Evolutionary conservation across 1,140 invertebrate genomes (phyloP).

Genomic region (Cyphomyrmex costatus): DNA sequence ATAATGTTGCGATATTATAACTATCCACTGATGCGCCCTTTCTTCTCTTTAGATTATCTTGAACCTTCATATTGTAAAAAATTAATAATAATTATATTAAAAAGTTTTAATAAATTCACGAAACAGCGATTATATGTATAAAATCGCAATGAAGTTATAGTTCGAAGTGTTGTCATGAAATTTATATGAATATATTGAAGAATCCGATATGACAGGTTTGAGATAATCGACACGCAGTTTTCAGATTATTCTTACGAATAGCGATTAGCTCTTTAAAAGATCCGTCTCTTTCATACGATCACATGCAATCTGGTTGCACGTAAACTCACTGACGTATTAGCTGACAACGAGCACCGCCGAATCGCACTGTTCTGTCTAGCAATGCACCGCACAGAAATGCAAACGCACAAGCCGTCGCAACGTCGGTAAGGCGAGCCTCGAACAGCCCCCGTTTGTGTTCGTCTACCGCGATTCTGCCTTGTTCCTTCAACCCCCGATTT

Average conservation of each 20-base stretch:
- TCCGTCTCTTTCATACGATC: slow-evolving; percentile 14
- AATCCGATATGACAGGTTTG: neutral
- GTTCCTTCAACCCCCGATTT: neutral
- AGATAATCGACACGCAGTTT: slow-evolving; percentile 17
- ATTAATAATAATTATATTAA: neutral
- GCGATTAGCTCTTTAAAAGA: slow-evolving; percentile 9
- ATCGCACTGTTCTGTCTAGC: slow-evolving; percentile 15
- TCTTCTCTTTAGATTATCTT: slow-evolving; percentile 34
- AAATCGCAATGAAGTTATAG: neutral
- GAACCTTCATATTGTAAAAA: neutral
- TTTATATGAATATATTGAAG: neutral
- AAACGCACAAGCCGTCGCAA: slow-evolving; percentile 33
- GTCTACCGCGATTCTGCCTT: slow-evolving; percentile 26
- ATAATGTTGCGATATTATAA: neutral
- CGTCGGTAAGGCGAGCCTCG: slow-evolving; percentile 65
- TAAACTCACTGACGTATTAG: slow-evolving; percentile 42
- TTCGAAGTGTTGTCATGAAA: neutral
- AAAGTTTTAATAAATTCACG: neutral
- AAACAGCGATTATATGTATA: neutral
- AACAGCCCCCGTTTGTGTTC: slow-evolving; percentile 54
- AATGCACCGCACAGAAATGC: slow-evolving; percentile 58
- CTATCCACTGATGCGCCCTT: neutral
- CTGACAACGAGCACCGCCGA: slow-evolving; percentile 45
- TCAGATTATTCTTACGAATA: slow-evolving; percentile 21
- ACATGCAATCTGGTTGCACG: slow-evolving; percentile 14